These are phyloP conservation scores for Lytechinus pictus DNA, from an alignment of 35 echinoderm and acorn worm genomes.

Conservation along the genomic window DNA sequence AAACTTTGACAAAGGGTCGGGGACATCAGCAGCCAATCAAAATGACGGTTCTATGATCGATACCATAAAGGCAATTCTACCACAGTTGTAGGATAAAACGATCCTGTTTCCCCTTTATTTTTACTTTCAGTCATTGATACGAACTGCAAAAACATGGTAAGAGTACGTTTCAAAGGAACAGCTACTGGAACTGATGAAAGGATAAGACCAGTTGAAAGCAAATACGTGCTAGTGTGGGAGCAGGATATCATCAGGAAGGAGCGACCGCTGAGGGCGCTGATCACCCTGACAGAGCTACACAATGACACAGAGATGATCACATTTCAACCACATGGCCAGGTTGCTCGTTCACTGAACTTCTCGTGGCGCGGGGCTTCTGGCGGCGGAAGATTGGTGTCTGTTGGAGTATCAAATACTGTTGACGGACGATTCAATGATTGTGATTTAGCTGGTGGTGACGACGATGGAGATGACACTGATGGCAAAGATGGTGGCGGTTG, in stretches of 20 bases:
- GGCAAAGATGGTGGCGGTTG: not conserved
- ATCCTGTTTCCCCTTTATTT: no score
- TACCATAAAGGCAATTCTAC: no score
- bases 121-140: not conserved
- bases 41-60: no score
- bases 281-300: not conserved
- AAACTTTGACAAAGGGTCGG: no score
- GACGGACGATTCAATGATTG: no score
- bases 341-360: not conserved
- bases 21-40: no score
- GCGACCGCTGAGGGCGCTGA: not conserved
- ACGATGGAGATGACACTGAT: not conserved
- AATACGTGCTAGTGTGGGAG: not conserved
- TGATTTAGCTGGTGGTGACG: not conserved
- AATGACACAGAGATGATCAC: not conserved
- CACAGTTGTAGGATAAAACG: no score
- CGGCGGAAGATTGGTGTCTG: no score
- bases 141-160: not conserved
- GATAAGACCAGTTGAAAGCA: not conserved
- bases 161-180: not conserved
- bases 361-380: not conserved
- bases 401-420: no score
- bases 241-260: not conserved
- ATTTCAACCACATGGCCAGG: not conserved
- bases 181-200: not conserved